Conservation (phyloP, 23 tunicate genomes). For the Phallusia fumigata region DNA sequence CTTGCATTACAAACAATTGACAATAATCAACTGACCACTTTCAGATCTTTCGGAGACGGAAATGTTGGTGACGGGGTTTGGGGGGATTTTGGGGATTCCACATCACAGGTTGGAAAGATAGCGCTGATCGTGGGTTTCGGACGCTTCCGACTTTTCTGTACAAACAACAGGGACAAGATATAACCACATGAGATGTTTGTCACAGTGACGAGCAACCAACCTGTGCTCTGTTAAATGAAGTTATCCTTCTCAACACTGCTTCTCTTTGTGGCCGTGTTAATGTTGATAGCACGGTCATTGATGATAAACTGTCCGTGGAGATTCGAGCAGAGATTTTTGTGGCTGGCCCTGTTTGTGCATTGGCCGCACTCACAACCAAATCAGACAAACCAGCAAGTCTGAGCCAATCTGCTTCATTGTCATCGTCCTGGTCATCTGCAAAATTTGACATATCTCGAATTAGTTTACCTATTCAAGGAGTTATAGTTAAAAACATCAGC, state of each 20-base stretch:
- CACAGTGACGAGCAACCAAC: not conserved
- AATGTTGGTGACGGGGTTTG: conserved; percentile 29
- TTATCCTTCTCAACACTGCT: conserved; percentile 86
- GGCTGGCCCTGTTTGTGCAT: not conserved
- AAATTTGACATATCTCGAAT: not conserved
- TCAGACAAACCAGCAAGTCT: conserved; percentile 82
- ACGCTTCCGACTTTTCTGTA: conserved; percentile 60
- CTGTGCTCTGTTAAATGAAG: conserved; percentile 87
- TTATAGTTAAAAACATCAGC: no score
- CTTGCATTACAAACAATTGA: not conserved
- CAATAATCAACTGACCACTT: not conserved
- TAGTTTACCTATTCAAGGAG: no score
- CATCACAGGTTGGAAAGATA: conserved; percentile 34
- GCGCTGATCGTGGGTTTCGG: conserved; percentile 72
- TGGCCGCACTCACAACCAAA: conserved; percentile 52
- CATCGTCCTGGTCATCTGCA: conserved; percentile 75
- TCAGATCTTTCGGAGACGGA: not conserved
- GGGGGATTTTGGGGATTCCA: conserved; percentile 23
- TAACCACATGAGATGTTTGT: no score
- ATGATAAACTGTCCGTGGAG: conserved; percentile 58
- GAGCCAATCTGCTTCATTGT: conserved; percentile 73
- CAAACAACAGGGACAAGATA: not conserved
- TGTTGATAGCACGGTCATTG: conserved; percentile 87
- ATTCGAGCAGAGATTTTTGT: conserved; percentile 9
- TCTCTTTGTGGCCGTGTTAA: conserved; percentile 86